Conservation (phyloP, 1,140 invertebrate species). For the Caenorhabditis briggsae region DNA sequence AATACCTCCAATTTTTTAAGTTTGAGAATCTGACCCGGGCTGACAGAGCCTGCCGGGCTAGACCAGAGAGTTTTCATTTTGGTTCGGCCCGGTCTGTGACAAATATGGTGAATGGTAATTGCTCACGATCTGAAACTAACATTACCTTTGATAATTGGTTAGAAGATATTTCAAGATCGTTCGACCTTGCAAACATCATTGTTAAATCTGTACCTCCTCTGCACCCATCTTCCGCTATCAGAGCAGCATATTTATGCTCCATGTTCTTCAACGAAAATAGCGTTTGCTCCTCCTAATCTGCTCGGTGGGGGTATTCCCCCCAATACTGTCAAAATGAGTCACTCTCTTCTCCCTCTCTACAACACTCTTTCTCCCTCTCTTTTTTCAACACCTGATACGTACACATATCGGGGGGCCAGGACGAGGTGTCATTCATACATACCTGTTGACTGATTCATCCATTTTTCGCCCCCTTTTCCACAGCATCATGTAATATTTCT, state of each 20-base stretch:
- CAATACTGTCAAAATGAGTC: conserved; percentile 49
- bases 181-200: too few relatives aligned
- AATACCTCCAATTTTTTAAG: too few relatives aligned
- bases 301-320: neutral
- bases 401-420: conserved; percentile 7
- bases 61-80: too few relatives aligned
- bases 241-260: neutral
- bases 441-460: conserved; percentile 53
- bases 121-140: too few relatives aligned
- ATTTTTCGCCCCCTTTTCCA: conserved; percentile 21
- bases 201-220: too few relatives aligned
- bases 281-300: neutral
- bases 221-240: neutral
- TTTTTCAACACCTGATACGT: conserved; percentile 46
- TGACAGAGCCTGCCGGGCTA: too few relatives aligned
- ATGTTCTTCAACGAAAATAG: neutral
- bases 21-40: too few relatives aligned
- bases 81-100: too few relatives aligned
- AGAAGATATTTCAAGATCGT: too few relatives aligned
- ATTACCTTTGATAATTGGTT: too few relatives aligned
- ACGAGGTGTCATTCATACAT: conserved; percentile 54
- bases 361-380: neutral
- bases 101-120: too few relatives aligned
- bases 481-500: conserved; percentile 19
- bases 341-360: neutral